Conservation (phyloP, 2,888 invertebrate species). For the Galeopsomyia nigrocyanea region DNA sequence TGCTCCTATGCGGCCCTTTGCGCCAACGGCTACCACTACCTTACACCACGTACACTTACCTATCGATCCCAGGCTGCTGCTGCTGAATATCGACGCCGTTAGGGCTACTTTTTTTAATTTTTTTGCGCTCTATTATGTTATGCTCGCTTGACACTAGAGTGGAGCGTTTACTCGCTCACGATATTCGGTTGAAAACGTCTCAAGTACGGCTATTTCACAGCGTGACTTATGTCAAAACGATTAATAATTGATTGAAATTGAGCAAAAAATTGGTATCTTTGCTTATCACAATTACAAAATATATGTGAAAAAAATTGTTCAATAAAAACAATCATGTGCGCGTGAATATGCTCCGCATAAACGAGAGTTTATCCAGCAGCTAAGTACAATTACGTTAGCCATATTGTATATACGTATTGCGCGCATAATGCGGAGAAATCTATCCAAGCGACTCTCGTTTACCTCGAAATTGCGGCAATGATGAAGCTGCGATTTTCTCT, state of each 20-base stretch:
- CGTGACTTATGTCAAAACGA: no score
- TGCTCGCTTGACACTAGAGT: background rate
- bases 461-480: conserved; percentile 44
- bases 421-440: conserved; percentile 34
- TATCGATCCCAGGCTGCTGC: background rate
- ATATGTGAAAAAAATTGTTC: no score
- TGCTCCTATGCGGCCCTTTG: conserved; percentile 25
- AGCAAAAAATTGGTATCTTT: no score
- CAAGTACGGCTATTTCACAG: no score
- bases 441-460: conserved; percentile 40
- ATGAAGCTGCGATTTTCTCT: conserved; percentile 37
- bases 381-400: background rate
- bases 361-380: no score
- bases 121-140: background rate
- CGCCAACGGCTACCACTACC: conserved; percentile 23
- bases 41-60: conserved; percentile 4
- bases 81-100: conserved; percentile 36
- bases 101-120: background rate
- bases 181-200: no score
- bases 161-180: background rate
- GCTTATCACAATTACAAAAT: no score
- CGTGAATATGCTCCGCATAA: no score
- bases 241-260: no score
- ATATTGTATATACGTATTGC: background rate
- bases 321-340: no score